These are phyloP conservation scores for Hystrix brachyura DNA, from an alignment of 2,113 vertebrate genomes.

Conservation along the genomic window DNA sequence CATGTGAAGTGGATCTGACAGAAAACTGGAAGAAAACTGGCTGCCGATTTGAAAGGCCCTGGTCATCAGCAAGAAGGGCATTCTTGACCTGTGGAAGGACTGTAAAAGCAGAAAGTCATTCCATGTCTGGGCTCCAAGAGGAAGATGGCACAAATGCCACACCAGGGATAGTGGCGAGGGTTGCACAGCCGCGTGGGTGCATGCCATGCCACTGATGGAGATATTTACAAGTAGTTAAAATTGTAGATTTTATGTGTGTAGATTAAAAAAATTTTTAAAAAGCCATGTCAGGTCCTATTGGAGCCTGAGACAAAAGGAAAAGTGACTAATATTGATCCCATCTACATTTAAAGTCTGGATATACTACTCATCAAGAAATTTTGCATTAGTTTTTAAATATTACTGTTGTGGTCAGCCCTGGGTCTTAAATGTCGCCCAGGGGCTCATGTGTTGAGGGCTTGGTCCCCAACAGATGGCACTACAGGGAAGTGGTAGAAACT, in stretches of 20 bases:
- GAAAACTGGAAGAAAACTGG: not conserved
- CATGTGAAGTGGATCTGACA: not conserved
- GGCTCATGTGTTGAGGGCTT: not conserved
- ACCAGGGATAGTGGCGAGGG: not conserved
- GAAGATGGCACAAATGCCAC: not conserved
- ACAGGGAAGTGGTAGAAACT: not conserved
- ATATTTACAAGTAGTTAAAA: not conserved
- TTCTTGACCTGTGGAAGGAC: not conserved
- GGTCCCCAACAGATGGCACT: not conserved
- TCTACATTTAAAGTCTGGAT: not conserved
- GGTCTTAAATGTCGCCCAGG: not conserved
- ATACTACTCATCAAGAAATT: not conserved
- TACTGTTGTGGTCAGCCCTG: not conserved
- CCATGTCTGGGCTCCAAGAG: rapidly evolving
- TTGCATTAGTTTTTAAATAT: not conserved
- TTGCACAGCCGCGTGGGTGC: rapidly evolving
- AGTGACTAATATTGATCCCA: not conserved
- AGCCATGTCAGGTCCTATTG: rapidly evolving
- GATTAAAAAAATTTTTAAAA: not conserved
- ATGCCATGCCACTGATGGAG: not conserved
- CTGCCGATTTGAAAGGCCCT: not conserved
- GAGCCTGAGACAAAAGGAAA: not conserved
- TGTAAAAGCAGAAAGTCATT: not conserved
- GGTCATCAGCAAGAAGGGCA: not conserved
- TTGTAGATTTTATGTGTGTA: not conserved